phyloP scores from a whole-genome alignment of 2,888 invertebrate genomes.

The Bellardia pandia region DNA sequence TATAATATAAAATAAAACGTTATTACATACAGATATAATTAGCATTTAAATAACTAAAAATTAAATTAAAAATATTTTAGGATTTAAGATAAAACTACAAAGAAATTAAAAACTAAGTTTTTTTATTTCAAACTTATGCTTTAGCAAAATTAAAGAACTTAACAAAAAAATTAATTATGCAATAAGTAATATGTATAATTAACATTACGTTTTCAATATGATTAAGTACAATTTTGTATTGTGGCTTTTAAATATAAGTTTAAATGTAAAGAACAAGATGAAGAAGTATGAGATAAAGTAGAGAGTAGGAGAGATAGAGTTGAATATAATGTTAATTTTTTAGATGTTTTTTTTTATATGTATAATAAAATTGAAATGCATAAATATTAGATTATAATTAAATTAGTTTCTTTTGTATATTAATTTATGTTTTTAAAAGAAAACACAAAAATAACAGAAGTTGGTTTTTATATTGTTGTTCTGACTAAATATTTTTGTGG shows the following conservation, averaged over 20 bases:
- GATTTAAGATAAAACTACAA: conserved; percentile 57
- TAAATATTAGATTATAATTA: conserved; percentile 60
- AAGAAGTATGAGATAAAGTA: background rate
- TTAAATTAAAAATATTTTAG: conserved; percentile 54
- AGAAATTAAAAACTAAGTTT: conserved; percentile 40
- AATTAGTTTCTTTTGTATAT: conserved; percentile 29
- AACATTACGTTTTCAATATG: conserved; percentile 23
- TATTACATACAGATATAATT: conserved; percentile 54
- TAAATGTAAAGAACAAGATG: conserved; percentile 23
- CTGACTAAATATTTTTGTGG: conserved; percentile 59
- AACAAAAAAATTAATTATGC: conserved; percentile 15
- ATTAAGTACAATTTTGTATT: conserved; percentile 60
- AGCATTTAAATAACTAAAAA: conserved; percentile 63
- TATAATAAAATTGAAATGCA: conserved; percentile 67
- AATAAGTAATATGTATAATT: background rate
- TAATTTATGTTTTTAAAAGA: conserved; percentile 1
- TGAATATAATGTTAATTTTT: conserved; percentile 15
- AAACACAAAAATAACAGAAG: conserved; percentile 28
- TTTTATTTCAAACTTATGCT: conserved; percentile 37
- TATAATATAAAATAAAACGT: conserved; percentile 47
- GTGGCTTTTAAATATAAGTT: conserved; percentile 34
- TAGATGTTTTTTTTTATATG: conserved; percentile 1
- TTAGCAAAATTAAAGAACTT: conserved; percentile 32
- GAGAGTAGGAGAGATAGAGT: conserved; percentile 26
- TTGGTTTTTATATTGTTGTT: conserved; percentile 5